phyloP scores from a whole-genome alignment of 2,113 vertebrate genomes.

The Nycticryphes semicollaris region DNA sequence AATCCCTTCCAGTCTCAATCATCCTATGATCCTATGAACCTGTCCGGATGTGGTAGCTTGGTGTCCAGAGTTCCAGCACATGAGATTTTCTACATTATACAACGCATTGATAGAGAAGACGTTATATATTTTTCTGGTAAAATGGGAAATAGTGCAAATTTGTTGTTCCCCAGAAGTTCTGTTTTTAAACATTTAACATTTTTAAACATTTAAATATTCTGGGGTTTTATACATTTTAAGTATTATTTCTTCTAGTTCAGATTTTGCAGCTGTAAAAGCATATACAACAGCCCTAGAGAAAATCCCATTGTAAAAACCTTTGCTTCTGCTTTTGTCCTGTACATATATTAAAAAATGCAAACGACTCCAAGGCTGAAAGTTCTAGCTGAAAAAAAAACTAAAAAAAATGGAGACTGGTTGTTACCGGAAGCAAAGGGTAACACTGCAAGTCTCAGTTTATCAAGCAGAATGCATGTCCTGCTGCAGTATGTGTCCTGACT shows the following conservation, averaged over 20 bases:
- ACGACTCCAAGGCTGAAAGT: not conserved
- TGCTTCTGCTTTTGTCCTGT: not conserved
- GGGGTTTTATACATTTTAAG: no score
- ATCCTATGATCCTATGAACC: not conserved
- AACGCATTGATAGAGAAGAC: not conserved
- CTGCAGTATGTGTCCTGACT: not conserved
- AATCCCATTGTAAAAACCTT: not conserved
- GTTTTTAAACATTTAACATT: not conserved
- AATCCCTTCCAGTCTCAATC: not conserved
- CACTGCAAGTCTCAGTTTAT: constrained; percentile 18
- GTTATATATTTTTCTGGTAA: not conserved
- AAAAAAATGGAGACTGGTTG: not conserved
- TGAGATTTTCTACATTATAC: not conserved
- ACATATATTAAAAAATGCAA: not conserved
- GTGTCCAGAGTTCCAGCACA: accelerated
- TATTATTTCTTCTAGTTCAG: not conserved
- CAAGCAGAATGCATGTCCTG: not conserved
- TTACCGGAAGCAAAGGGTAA: not conserved
- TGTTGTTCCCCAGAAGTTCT: not conserved
- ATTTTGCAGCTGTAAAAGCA: not conserved
- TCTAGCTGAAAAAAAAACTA: not conserved
- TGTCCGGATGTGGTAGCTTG: not conserved
- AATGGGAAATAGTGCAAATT: not conserved
- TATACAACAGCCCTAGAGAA: not conserved
- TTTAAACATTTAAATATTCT: no score